A percentile compares a stretch with the other conserved stretches of the same genome.
phyloP scores from a whole-genome alignment of 2,888 invertebrate genomes.

The Mythimna ferrago region DNA sequence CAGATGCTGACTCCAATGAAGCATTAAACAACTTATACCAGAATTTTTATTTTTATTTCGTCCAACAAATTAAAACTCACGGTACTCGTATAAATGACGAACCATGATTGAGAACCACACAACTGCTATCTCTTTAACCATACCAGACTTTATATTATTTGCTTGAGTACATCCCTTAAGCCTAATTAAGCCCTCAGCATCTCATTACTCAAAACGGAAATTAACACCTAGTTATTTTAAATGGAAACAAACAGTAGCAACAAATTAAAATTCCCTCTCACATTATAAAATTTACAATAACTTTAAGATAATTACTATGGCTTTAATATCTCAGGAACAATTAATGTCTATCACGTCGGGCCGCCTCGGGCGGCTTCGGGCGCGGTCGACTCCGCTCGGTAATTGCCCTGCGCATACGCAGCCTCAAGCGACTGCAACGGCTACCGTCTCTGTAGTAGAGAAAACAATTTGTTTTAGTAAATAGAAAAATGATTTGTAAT shows the following conservation, averaged over 20 bases:
- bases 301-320: slow-evolving; percentile 73
- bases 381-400: slow-evolving; percentile 71
- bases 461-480: slow-evolving; percentile 76
- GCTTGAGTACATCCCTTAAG: neutral
- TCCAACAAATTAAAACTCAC: too few species aligned
- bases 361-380: slow-evolving; percentile 73
- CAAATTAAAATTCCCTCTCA: slow-evolving; percentile 51
- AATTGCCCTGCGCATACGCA: slow-evolving; percentile 70
- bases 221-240: slow-evolving; percentile 47
- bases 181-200: neutral
- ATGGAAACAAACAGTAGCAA: slow-evolving; percentile 56
- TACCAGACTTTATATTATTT: neutral
- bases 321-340: slow-evolving; percentile 78
- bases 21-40: too few species aligned
- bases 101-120: neutral
- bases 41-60: too few species aligned
- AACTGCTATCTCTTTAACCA: neutral
- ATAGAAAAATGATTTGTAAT: slow-evolving; percentile 76
- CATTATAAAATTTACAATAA: slow-evolving; percentile 67
- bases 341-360: slow-evolving; percentile 81
- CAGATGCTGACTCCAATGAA: neutral
- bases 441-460: slow-evolving; percentile 69
- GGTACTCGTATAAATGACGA: too few species aligned
- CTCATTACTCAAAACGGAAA: slow-evolving; percentile 32
- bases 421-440: slow-evolving; percentile 69